Percentiles rank a stretch among this genome's conserved stretches.
Conservation (phyloP, 2,888 invertebrate genomes). For the Oligia fasciuncula region DNA sequence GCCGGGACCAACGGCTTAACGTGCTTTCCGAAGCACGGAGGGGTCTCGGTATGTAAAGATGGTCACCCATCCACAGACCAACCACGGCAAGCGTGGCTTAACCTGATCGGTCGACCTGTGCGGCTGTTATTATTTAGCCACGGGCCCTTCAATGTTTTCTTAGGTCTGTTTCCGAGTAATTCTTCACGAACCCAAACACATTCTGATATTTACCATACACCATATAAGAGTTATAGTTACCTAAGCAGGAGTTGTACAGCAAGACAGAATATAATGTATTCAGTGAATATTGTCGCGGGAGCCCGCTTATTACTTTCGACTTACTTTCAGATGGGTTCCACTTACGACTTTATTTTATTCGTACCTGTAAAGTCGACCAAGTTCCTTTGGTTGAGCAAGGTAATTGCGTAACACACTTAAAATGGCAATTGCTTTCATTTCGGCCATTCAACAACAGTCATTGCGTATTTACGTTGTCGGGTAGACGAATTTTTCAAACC, state of each 20-base stretch:
- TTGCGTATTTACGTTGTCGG: not conserved
- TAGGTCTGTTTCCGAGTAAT: not conserved
- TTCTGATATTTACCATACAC: constrained; percentile 11
- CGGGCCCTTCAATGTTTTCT: too few relatives aligned
- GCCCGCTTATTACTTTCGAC: constrained; percentile 88
- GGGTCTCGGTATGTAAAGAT: too few relatives aligned
- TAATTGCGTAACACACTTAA: not conserved
- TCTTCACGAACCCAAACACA: not conserved
- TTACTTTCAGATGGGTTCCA: constrained; percentile 75
- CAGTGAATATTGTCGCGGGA: constrained; percentile 86
- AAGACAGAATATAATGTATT: constrained; percentile 81
- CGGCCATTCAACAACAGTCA: not conserved
- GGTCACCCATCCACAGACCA: too few relatives aligned
- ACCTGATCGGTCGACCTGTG: too few relatives aligned
- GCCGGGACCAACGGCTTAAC: too few relatives aligned
- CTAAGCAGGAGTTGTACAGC: constrained; percentile 51
- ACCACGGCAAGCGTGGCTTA: too few relatives aligned
- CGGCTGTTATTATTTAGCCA: too few relatives aligned
- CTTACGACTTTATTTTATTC: constrained; percentile 44
- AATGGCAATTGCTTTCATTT: not conserved
- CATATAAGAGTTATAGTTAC: constrained; percentile 41
- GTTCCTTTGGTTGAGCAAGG: not conserved
- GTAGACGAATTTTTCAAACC: not conserved
- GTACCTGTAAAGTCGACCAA: constrained; percentile 1
- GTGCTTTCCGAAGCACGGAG: too few relatives aligned